These are phyloP conservation scores for Drosophila imparisetae DNA, from an alignment of 2,888 invertebrate species.

Conservation along the genomic window DNA sequence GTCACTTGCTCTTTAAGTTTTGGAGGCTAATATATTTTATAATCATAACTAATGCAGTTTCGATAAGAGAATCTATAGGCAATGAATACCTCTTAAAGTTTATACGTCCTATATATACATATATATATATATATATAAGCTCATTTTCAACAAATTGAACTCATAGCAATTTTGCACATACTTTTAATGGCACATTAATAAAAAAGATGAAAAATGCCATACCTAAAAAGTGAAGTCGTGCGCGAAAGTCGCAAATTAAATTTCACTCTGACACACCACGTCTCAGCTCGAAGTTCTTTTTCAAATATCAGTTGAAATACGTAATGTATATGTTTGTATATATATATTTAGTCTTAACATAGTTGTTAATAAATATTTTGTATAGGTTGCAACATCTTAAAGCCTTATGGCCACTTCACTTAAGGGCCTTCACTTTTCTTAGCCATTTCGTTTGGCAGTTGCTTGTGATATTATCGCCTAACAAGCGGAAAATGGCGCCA, in stretches of 20 bases:
- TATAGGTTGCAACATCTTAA: conserved; percentile 19
- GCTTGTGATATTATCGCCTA: conserved; percentile 60
- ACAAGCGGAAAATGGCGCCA: conserved; percentile 62
- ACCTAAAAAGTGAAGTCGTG: conserved; percentile 2
- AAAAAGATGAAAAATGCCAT: not conserved
- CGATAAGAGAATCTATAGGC: not conserved
- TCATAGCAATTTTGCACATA: not conserved
- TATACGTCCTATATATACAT: not conserved
- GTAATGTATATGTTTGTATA: not conserved
- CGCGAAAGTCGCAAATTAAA: conserved; percentile 11
- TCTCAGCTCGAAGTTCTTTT: not conserved
- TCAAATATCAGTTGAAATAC: not conserved
- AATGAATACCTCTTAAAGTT: not conserved
- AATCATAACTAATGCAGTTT: not conserved
- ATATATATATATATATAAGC: not conserved
- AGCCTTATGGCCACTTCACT: conserved; percentile 31
- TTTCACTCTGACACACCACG: not conserved
- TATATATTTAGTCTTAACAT: not conserved
- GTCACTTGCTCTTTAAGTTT: not conserved
- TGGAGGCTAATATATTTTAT: not conserved
- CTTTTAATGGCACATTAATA: not conserved
- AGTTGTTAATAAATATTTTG: conserved; percentile 2
- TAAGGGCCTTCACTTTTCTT: conserved; percentile 29
- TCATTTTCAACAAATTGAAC: not conserved
- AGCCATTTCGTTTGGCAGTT: conserved; percentile 36